Evolutionary conservation across 2,888 invertebrate genomes (phyloP).

Genomic region (Altica lythri): DNA sequence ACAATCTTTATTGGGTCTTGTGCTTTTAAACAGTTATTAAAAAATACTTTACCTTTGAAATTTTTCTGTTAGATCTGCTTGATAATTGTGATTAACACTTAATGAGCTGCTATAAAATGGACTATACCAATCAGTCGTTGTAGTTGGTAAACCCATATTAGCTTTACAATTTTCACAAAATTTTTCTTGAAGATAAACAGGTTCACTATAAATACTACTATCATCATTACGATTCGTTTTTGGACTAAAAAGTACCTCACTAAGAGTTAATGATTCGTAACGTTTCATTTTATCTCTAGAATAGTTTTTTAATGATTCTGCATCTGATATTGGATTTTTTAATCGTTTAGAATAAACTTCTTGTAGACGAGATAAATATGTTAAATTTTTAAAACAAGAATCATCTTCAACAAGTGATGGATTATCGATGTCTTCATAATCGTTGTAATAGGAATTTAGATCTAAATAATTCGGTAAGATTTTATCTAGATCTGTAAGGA

Average conservation of each 20-base stretch:
- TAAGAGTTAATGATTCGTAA: slow-evolving; percentile 72
- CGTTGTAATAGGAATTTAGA: slow-evolving; percentile 64
- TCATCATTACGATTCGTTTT: slow-evolving; percentile 62
- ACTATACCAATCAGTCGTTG: slow-evolving; percentile 68
- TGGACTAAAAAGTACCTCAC: slow-evolving; percentile 68
- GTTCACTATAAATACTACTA: slow-evolving; percentile 86
- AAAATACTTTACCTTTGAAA: slow-evolving; percentile 63
- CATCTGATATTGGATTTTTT: slow-evolving; percentile 72
- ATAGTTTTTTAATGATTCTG: slow-evolving; percentile 60
- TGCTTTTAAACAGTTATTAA: not conserved
- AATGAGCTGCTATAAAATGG: slow-evolving; percentile 61
- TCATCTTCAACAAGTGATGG: slow-evolving; percentile 46
- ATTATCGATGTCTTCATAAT: slow-evolving; percentile 59
- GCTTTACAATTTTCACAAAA: slow-evolving; percentile 78
- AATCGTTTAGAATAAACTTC: slow-evolving; percentile 81
- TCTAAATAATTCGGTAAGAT: slow-evolving; percentile 67
- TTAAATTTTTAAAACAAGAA: slow-evolving; percentile 66
- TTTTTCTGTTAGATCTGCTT: slow-evolving; percentile 54
- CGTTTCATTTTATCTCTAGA: slow-evolving; percentile 63
- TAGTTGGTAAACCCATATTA: slow-evolving; percentile 70
- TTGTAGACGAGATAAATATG: slow-evolving; percentile 79
- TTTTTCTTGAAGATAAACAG: slow-evolving; percentile 76
- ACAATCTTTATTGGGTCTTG: no score
- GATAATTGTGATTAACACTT: slow-evolving; percentile 54
- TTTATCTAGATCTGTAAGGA: no score